phyloP scores from a whole-genome alignment of 2,888 invertebrate species.

The Oscheius sp. region DNA sequence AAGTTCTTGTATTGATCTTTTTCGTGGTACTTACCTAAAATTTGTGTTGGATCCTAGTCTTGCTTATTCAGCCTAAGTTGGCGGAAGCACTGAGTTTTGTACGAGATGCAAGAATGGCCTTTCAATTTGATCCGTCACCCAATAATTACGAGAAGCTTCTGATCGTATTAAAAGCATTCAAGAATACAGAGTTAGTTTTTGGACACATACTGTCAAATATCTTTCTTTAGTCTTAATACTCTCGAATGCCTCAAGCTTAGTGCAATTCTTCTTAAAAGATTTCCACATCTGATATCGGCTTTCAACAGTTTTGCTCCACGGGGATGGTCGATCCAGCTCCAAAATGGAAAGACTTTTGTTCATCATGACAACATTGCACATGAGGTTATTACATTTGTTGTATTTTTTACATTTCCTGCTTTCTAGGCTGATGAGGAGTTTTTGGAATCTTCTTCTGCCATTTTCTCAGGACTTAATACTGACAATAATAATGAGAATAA shows the following conservation, averaged over 20 bases:
- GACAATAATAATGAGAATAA: too few species aligned
- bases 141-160: conserved; percentile 9
- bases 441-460: conserved; percentile 3
- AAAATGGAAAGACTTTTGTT: neutral
- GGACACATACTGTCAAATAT: neutral
- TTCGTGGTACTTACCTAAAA: too few species aligned
- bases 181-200: neutral
- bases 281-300: conserved; percentile 12
- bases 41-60: too few species aligned
- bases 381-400: conserved; percentile 4
- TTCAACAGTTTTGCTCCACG: conserved; percentile 9
- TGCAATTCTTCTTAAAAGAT: neutral
- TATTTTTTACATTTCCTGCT: neutral
- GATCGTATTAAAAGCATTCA: conserved; percentile 1
- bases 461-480: neutral
- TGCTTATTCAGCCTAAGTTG: conserved; percentile 14
- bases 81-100: conserved; percentile 11
- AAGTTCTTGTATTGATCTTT: too few species aligned
- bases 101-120: conserved; percentile 3
- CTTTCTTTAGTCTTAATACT: neutral
- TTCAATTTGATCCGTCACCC: neutral
- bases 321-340: neutral
- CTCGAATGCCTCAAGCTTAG: conserved; percentile 4
- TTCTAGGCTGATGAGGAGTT: conserved; percentile 6
- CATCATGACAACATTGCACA: neutral